phyloP scores from a whole-genome alignment of 2,888 invertebrate genomes.

The Heteromurus nitidus region DNA sequence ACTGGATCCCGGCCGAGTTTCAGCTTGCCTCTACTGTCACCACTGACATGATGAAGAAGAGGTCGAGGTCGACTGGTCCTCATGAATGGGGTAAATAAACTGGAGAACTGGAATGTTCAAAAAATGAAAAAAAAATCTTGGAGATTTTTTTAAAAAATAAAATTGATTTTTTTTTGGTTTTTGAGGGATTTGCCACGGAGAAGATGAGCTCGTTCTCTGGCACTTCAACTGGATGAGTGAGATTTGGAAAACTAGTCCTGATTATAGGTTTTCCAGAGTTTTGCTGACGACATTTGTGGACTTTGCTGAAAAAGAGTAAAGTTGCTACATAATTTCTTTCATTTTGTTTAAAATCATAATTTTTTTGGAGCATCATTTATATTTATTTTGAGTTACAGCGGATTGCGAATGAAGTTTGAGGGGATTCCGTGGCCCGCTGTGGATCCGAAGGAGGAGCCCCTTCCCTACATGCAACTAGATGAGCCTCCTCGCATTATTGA shows the following conservation, averaged over 20 bases:
- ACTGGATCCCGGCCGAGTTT: constrained; percentile 46
- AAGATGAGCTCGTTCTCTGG: constrained; percentile 68
- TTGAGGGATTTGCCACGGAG: constrained; percentile 35
- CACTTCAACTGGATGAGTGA: constrained; percentile 70
- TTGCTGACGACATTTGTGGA: constrained; percentile 66
- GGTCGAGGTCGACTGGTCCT: constrained; percentile 26
- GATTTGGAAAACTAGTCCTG: constrained; percentile 68
- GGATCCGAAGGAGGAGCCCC: constrained; percentile 63
- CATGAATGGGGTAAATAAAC: constrained; percentile 46
- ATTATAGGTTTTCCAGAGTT: constrained; percentile 69
- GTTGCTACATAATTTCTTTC: background rate
- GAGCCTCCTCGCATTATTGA: constrained; percentile 66
- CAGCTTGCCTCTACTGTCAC: constrained; percentile 35
- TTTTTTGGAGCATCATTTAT: no score
- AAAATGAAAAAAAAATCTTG: no score
- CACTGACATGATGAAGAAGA: constrained; percentile 50
- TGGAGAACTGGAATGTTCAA: no score
- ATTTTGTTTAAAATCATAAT: background rate
- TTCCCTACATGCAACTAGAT: constrained; percentile 71
- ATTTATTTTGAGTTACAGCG: constrained; percentile 23
- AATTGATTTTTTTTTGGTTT: no score
- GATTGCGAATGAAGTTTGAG: constrained; percentile 65
- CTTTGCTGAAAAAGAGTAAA: constrained; percentile 71
- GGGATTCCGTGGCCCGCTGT: constrained; percentile 68
- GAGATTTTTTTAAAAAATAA: no score